Percentiles rank a stretch among this genome's conserved stretches.
These are phyloP conservation scores for Tinamus major DNA, from an alignment of 2,797 vertebrate species.

Conservation along the genomic window DNA sequence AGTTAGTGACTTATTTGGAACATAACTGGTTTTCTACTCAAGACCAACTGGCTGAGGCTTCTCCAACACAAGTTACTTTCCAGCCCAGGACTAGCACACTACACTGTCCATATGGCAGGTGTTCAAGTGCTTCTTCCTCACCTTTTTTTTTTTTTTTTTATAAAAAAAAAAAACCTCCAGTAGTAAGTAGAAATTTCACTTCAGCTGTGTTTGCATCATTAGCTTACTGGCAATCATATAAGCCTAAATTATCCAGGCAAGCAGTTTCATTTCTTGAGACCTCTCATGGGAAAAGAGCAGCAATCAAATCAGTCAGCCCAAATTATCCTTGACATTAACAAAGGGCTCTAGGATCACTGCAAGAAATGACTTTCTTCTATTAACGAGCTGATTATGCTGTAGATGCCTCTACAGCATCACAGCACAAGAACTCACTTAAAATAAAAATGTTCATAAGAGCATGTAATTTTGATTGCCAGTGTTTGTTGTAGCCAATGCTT, in stretches of 20 bases:
- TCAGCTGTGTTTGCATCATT: slow-evolving; percentile 74
- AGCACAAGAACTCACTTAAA: slow-evolving; percentile 23
- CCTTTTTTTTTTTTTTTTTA: neutral
- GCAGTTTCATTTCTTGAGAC: slow-evolving; percentile 65
- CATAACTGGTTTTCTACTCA: neutral
- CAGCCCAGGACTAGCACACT: neutral
- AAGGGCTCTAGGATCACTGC: slow-evolving; percentile 65
- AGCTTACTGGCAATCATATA: slow-evolving; percentile 69
- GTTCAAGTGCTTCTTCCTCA: neutral
- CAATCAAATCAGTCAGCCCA: slow-evolving; percentile 76
- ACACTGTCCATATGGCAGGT: slow-evolving; percentile 15
- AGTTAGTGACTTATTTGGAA: neutral
- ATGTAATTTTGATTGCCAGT: slow-evolving; percentile 51
- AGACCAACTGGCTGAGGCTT: neutral
- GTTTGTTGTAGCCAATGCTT: slow-evolving; percentile 24
- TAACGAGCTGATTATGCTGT: slow-evolving; percentile 53
- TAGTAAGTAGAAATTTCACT: slow-evolving; percentile 61
- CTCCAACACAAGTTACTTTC: neutral
- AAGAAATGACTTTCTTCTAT: slow-evolving; percentile 68
- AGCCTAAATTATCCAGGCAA: slow-evolving; percentile 73
- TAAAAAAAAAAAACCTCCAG: neutral
- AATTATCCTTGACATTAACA: slow-evolving; percentile 75
- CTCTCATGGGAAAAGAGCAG: slow-evolving; percentile 64
- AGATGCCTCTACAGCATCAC: slow-evolving; percentile 12
- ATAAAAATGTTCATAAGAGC: slow-evolving; percentile 44